Evolutionary conservation across 30 jellyfish, hydroid and myxozoan genomes (phyloP), one percentile per base, ranked within the genome.

Genomic region (Sanderia malayensis): DNA sequence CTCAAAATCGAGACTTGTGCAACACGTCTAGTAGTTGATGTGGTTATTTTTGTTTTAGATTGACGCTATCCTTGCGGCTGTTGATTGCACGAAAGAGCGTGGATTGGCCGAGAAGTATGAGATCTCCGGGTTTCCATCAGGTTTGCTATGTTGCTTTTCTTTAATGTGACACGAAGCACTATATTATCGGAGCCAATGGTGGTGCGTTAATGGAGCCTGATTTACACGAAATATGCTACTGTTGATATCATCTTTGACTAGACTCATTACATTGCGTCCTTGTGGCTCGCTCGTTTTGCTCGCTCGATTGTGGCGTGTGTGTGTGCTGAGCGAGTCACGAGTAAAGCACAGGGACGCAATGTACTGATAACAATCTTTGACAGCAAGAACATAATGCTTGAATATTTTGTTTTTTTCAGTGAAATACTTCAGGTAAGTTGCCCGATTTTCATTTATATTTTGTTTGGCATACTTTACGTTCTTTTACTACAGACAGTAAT

Each of bases 21-120:
- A 41, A 8, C 11, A 8, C 55, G 55, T 41, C 11, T 41, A 41
- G 55, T 41, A 41, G 55, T 6, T 29, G 27, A 27, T 32, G 24
- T 68, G 25, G 21, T 70, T 21, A n/a, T n/a, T n/a, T n/a, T n/a
- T n/a, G n/a, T 31, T 76, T 18, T 45, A 91, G 98, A 62, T 84
- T 55, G 76, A 60, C 62, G 98, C 95, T 9, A 71, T 80, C 1
- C 84, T 91, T 11, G 96, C 98, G 20, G 98, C 98, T 19, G 96
- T 91, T 30, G 98, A 91, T 74, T 91, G 98, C 70, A 91, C 98
- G 27, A 85, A 91, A 79, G 93, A 79, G 63, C 74, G 31, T 20
- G 84, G 64, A 8, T 67, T 81, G 29, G 89, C 93, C 31, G 65
- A 84, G 33, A 62, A 74, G 67, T 91, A 31, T 74, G 96, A 79